Base-by-base conservation (phyloP, 2,888 invertebrate genomes). In the Andrena bucephala region DNA sequence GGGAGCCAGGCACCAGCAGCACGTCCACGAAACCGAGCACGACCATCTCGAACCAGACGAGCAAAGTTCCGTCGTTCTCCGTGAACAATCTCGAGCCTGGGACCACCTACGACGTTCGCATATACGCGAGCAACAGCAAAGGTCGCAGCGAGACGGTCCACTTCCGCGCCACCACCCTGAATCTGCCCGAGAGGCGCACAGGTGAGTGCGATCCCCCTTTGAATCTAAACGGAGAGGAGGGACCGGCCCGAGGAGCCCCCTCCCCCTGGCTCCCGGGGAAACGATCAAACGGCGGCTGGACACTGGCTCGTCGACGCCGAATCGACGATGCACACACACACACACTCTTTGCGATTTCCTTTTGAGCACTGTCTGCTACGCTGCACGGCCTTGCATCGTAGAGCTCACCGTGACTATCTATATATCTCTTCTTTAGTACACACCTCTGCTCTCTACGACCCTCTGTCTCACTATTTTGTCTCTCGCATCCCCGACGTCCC, bases 111-210 rank as follows among this genome's bases (percentile, higher is more conserved):
- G 96, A 96, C 90, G 95, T 97, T 77, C 95, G 95, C 83, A 94
- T 97, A 79, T 96, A 96, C 89, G 96, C 97, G 60, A 95, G 96
- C 91, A 97, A 97, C 93, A 95, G 95, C 90, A 97, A 97, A 92
- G 97, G 97, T 60, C 95, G 95, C 71, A 97, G 97, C 94, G 96
- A 96, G 87, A 95, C 95, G 62, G 95, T 95, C 67, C 95, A 95
- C 62, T 94, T 97, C 71, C 96, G 96, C 89, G 96, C 96, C n/a
- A 96, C 95, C 89, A 97, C 97, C 1, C 94, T 97, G 65, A 97
- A 96, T 94, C 96, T 96, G 81, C 96, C 97, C 29, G 96, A 97
- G 92, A 96, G 96, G 93, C 96, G 96, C 91, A 96, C 96, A 93
- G 96, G 96, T 96, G 94, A 94, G 94, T 93, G 63, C 63, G 16